Conservation (phyloP, 2,888 invertebrate genomes). For the Trachelus iudaicus region DNA sequence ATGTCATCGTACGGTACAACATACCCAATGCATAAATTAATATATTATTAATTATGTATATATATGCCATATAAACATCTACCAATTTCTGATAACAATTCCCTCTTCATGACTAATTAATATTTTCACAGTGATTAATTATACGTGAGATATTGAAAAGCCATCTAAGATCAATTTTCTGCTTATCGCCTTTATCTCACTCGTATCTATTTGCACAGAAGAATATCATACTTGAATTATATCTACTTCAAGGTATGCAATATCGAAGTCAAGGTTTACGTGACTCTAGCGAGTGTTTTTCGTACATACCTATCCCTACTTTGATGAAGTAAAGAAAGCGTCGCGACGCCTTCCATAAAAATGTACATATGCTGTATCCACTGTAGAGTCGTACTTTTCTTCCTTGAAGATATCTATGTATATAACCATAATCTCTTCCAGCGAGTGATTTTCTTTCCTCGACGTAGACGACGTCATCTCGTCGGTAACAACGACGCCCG, state of each 20-base stretch:
- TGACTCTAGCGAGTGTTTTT: neutral
- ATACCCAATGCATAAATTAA: neutral
- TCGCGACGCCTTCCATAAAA: neutral
- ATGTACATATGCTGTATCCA: neutral
- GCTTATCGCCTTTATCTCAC: neutral
- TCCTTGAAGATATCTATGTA: neutral
- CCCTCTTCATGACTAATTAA: neutral
- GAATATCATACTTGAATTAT: neutral
- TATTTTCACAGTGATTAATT: neutral
- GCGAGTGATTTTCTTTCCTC: neutral
- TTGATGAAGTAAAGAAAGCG: neutral
- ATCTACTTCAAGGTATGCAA: neutral
- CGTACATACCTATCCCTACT: neutral
- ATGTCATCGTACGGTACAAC: neutral
- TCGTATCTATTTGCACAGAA: neutral
- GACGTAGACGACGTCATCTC: neutral
- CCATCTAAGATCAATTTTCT: neutral
- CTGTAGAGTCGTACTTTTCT: neutral
- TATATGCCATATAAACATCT: neutral
- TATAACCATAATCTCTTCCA: neutral
- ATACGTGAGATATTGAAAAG: neutral
- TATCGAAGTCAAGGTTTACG: neutral
- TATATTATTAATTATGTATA: neutral
- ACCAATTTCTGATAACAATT: neutral
- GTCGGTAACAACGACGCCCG: neutral